Conservation (phyloP, 2,797 vertebrate species). For the Poecilia wingei region DNA sequence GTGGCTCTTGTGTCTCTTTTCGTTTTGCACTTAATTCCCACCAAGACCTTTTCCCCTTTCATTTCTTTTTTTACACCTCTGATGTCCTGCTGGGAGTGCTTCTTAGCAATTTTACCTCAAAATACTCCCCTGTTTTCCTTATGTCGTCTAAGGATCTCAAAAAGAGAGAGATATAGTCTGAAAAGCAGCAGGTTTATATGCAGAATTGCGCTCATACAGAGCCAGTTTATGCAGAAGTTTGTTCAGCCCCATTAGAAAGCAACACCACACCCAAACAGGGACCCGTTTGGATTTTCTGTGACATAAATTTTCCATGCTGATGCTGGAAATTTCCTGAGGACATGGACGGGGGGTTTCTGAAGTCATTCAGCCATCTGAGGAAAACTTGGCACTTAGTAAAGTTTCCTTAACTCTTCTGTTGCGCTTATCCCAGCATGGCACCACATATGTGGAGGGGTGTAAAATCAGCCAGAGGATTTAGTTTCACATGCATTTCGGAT, state of each 20-base stretch:
- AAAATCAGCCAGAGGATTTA: slow-evolving; percentile 7
- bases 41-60: slow-evolving; percentile 1
- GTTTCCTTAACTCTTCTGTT: background rate
- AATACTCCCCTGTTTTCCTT: background rate
- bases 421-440: background rate
- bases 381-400: background rate
- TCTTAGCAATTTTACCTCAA: background rate
- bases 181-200: background rate
- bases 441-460: background rate
- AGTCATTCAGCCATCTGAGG: background rate
- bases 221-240: background rate
- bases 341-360: slow-evolving; percentile 5
- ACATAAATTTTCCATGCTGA: slow-evolving; percentile 8
- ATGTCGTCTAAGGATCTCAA: background rate
- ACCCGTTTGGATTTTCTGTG: slow-evolving; percentile 7
- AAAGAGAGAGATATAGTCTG: background rate
- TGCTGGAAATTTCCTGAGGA: slow-evolving; percentile 4
- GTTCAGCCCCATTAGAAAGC: slow-evolving; percentile 5
- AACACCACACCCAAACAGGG: slow-evolving; percentile 1
- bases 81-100: background rate
- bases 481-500: background rate
- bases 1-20: background rate
- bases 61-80: background rate
- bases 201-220: background rate
- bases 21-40: slow-evolving; percentile 2